Evolutionary conservation across 2,113 vertebrate species (phyloP), one percentile per base, ranked within the genome.

Genomic region (Aspiorhynchus laticeps): DNA sequence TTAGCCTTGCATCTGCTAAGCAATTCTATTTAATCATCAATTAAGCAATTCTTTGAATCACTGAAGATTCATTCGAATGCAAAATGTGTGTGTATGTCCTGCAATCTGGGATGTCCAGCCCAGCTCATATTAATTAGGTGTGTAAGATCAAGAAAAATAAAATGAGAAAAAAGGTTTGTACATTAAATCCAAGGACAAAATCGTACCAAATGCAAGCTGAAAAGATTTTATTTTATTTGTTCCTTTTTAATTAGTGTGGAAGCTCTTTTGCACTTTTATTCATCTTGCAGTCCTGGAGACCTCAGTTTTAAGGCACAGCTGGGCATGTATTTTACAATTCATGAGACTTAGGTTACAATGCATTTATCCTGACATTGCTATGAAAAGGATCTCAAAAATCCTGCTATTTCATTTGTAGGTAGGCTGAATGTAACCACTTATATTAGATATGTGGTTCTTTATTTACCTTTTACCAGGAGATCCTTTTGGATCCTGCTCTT

Each of bases 381-480:
- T 74, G 21, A 43, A 74, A 41, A 75, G 6, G 6, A 77, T 14
- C 12, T 77, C 14, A 28, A 28, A 77, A 31, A 31, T 31, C 19
- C 38, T 26, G 56, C 21, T 59, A 51, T 59, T 43, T 43, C 24
- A 75, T n/a, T 28, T 12, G 14, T 19, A 19, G n/a, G 9, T 9
- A 53, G 26, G 46, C 75, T 33, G 14, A 7, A 8, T 4, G 24
- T 4, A 1, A 7, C 5, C 41, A 26, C 41, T 75, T 59, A 38
- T 56, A 36, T 79, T 6, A 65, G 15, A 12, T 28, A 28, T 21
- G 7, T 82, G 26, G 7, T n/a, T 31, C 33, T 74, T n/a, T 84
- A 75, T 90, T 6, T 95, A 97, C 96, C 96, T 97, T 94, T 93
- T 95, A 92, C 95, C 94, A 90, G 87, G 91, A 90, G 94, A 93